Conservation (phyloP, 37 sponge, comb jelly and placozoan genomes). For the Cliona cf. orientalis region DNA sequence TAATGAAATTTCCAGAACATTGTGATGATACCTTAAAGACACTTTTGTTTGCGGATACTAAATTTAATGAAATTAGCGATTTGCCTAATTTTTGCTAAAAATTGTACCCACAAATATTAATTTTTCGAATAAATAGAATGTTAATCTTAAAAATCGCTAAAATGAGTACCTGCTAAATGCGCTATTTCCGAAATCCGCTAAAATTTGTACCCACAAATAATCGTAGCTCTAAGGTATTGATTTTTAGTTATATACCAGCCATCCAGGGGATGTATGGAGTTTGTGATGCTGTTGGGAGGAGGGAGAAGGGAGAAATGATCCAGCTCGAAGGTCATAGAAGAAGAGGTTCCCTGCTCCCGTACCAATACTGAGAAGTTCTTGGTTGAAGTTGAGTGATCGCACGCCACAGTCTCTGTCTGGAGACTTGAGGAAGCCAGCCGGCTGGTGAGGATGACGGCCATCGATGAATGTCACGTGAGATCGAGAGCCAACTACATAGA, state of each 20-base stretch:
- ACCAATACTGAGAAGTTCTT: conserved; percentile 79
- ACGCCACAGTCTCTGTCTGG: conserved; percentile 78
- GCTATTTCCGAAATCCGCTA: too few relatives aligned
- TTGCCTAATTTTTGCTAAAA: too few relatives aligned
- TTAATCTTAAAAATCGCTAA: too few relatives aligned
- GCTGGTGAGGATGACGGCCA: conserved; percentile 8
- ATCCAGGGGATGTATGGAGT: conserved; percentile 45
- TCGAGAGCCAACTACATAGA: conserved; percentile 84
- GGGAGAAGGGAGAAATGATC: conserved; percentile 4
- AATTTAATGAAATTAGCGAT: too few relatives aligned
- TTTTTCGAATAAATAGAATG: too few relatives aligned
- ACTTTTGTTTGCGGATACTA: too few relatives aligned
- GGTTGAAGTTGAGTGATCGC: conserved; percentile 83
- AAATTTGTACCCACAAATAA: not conserved
- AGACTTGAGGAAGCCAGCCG: conserved; percentile 40
- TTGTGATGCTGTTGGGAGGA: not conserved
- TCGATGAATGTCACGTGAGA: conserved; percentile 80
- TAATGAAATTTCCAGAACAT: not conserved
- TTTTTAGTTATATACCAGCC: conserved; percentile 51
- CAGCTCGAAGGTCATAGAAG: conserved; percentile 82
- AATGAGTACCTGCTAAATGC: too few relatives aligned
- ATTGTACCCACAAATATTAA: too few relatives aligned
- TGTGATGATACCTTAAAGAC: not conserved
- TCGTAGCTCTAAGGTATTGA: not conserved
- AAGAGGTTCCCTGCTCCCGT: conserved; percentile 87